Base-by-base conservation (phyloP, 2,113 vertebrate species). In the Pollimyrus isidori region DNA sequence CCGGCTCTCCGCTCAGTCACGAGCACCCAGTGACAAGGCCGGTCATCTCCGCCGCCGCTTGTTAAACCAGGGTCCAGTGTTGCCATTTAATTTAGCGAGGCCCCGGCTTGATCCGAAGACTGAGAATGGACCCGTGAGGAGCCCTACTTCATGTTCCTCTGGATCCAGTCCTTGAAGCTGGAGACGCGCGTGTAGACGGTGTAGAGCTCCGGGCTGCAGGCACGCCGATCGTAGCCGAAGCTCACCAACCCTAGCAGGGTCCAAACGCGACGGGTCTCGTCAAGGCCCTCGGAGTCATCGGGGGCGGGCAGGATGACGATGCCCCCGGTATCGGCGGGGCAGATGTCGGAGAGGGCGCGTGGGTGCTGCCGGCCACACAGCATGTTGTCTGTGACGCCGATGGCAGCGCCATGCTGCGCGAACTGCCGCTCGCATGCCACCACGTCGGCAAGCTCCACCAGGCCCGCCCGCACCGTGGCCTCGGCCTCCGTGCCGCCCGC, bases 301-400 rank as follows among this genome's bases (percentile, higher is more conserved):
- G 91, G 26, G 21, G 92, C 88, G 90, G 97, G 95, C 90, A 97
- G 90, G 7, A 97, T 94, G 0, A 97, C 97, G 39, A 99, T 96
- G 17, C 98, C 98, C 48, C 98, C 98, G 0, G 97, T 99, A 94
- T 99, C 98, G n/a, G 98, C 97, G 23, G 97, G 97, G 92, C 98
- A 99, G 91, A 99, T 99, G 89, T 97, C 95, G 0, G 98, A 97
- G 88, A 96, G 95, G 50, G 93, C 91, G 0, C 94, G 87, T 0
- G 95, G 95, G 69, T 97, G 96, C 89, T 95, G 95, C 91, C 93
- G 95, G 85, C 96, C 98, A 87, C 98, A 99, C 89, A 99, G 97
- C 98, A 99, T 99, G 92, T 97, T 98, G 91, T 99, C 98, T 0
- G 98, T 98, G 90, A 99, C 93, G 30, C 97, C 98, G 91, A 99